Base-by-base conservation (phyloP, 2,888 invertebrate genomes). In the Gryllus longicercus region DNA sequence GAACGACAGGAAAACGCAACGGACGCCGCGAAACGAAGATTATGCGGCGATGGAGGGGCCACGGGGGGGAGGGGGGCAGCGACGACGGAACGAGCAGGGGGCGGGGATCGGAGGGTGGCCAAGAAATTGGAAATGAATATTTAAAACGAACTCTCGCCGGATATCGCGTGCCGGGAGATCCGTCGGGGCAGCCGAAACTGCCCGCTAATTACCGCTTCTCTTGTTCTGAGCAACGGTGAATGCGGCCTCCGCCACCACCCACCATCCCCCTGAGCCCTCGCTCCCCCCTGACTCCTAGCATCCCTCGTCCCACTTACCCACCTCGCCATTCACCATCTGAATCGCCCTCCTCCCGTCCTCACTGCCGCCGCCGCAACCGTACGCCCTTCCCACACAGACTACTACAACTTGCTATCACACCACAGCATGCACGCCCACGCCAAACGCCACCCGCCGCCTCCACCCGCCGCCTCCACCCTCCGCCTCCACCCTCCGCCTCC, bases 101-200 rank as follows among this genome's bases (percentile, higher is more conserved):
- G 11, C 38, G 38, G 38, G 38, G 38, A 38, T 38, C 38, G 38
- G 38, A 14, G 63, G 16, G 16, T n/a, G n/a, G 63, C 63, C n/a
- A n/a, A 63, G 63, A 63, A 63, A 63, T 63, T 63, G 63, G 63
- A 63, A 63, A 63, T 63, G 63, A 63, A 63, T 63, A 63, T 63
- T 63, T 63, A 63, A 63, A 63, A 63, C 63, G 38, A 38, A 38
- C 5, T 38, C 38, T 18, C 63, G 63, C 63, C 63, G 63, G 63
- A 63, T 63, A 63, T 63, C 63, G 63, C 63, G 63, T 63, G 16
- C n/a, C n/a, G 63, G 8, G 63, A 63, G 63, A 63, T 63, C 63
- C 63, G 14, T 14, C 63, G 16, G 63, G 3, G 63, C 16, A 63
- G n/a, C n/a, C 63, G 63, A 63, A 63, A 63, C 38, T 38, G 63